phyloP scores from a whole-genome alignment of 1,140 invertebrate species.

The Drosophila auraria region DNA sequence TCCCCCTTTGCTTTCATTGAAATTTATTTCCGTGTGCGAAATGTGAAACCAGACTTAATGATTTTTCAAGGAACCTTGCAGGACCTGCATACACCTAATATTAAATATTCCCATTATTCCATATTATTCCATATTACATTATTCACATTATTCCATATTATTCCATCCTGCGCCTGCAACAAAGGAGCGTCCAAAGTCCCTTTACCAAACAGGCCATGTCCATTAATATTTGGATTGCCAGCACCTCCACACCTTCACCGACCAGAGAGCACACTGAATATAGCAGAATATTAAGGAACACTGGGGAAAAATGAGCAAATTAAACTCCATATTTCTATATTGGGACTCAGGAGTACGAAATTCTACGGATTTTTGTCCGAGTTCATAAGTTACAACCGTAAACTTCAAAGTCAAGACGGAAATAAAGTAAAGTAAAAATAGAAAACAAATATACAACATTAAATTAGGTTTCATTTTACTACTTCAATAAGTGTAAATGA shows the following conservation, averaged over 20 bases:
- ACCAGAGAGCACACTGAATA: conserved; percentile 5
- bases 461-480: too few species aligned
- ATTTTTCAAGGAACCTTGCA: background rate
- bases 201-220: background rate
- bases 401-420: too few species aligned
- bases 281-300: conserved; percentile 14
- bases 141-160: conserved; percentile 17
- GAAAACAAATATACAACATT: background rate
- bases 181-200: background rate
- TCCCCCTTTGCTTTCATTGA: background rate
- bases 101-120: conserved; percentile 33
- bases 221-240: conserved; percentile 41
- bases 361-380: too few species aligned
- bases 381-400: too few species aligned
- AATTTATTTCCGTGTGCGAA: background rate
- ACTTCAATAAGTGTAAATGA: background rate
- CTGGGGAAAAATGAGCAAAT: background rate
- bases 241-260: conserved; percentile 13
- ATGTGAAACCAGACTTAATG: background rate
- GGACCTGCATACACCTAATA: background rate
- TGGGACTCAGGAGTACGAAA: too few species aligned
- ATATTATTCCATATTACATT: conserved; percentile 15
- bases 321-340: background rate
- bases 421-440: background rate
- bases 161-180: conserved; percentile 2